These are phyloP conservation scores for Campopleginae sp. DNA, from an alignment of 2,888 invertebrate species.

Conservation along the genomic window DNA sequence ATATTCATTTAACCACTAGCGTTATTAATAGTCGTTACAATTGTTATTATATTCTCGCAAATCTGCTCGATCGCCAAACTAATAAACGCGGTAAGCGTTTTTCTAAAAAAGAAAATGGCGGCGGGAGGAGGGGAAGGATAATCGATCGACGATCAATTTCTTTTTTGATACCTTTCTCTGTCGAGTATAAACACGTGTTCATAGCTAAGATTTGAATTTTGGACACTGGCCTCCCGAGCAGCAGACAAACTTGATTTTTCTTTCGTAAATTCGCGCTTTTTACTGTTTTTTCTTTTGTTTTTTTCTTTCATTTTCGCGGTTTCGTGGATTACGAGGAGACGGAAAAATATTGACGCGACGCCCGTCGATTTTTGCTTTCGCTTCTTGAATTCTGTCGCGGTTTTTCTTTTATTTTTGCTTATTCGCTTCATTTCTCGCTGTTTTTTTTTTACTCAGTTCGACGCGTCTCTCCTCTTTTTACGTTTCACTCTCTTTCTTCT, in stretches of 20 bases:
- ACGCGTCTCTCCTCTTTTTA: conserved; percentile 47
- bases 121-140: background rate
- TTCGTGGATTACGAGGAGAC: conserved; percentile 50
- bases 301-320: background rate
- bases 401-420: conserved; percentile 63
- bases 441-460: conserved; percentile 45
- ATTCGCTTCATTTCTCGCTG: conserved; percentile 30
- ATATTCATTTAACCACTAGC: background rate
- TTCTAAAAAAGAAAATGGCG: background rate
- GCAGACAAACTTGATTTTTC: conserved; percentile 73
- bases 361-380: background rate
- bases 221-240: conserved; percentile 55
- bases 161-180: conserved; percentile 1
- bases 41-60: conserved; percentile 19
- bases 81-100: background rate
- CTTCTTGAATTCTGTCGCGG: background rate
- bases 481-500: conserved; percentile 21
- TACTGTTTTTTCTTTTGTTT: background rate
- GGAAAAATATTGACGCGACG: conserved; percentile 51
- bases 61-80: conserved; percentile 4
- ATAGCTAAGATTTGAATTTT: conserved; percentile 54
- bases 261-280: conserved; percentile 67
- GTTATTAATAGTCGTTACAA: conserved; percentile 11
- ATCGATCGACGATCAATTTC: conserved; percentile 8
- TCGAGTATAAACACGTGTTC: conserved; percentile 59